Evolutionary conservation across 2,113 vertebrate species (phyloP).

Genomic region (Mionectes macconnelli): DNA sequence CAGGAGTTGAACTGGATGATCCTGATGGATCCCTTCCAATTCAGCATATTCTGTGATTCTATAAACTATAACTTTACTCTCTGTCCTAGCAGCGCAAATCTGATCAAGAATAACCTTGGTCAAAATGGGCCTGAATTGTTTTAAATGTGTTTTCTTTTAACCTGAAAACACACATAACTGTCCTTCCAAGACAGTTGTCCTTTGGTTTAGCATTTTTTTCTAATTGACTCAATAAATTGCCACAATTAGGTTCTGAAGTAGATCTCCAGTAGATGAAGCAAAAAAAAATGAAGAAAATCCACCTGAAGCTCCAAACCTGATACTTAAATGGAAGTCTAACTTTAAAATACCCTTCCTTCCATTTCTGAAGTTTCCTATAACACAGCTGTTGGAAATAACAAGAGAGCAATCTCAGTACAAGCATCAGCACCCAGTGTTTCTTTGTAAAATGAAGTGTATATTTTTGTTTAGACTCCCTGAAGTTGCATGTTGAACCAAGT

Average conservation of each 20-base stretch:
- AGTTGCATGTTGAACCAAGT: background rate
- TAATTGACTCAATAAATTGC: background rate
- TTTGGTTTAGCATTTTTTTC: background rate
- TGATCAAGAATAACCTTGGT: background rate
- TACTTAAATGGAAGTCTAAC: background rate
- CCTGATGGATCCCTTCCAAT: background rate
- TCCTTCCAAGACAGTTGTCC: background rate
- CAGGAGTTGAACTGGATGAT: background rate
- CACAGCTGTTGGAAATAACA: background rate
- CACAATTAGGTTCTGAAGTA: background rate
- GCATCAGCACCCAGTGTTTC: background rate
- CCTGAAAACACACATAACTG: background rate
- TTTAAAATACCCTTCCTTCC: background rate
- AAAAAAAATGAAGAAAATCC: background rate
- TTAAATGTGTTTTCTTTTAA: background rate
- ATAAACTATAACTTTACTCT: background rate
- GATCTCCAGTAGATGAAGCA: background rate
- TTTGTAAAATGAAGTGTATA: background rate
- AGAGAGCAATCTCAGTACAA: background rate
- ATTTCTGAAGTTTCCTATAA: background rate
- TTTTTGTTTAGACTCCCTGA: background rate
- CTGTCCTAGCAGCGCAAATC: background rate
- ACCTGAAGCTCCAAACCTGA: background rate
- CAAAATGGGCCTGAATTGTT: background rate
- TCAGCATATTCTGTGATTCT: background rate